Percentiles rank a stretch among this genome's conserved stretches.
These are phyloP conservation scores for Acromyrmex charruanus DNA, from an alignment of 1,140 invertebrate genomes.

Conservation along the genomic window DNA sequence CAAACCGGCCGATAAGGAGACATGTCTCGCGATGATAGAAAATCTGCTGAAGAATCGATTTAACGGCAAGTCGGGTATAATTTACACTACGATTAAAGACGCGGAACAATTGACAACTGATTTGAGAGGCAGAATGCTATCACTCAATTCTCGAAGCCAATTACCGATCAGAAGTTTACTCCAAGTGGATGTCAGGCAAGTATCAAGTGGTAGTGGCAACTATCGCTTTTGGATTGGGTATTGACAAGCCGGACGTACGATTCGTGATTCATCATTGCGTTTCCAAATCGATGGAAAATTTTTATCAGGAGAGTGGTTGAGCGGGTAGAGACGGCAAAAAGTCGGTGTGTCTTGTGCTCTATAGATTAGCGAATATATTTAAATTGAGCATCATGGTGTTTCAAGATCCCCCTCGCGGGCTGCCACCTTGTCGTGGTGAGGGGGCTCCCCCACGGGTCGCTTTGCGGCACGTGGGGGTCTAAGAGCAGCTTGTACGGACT, in stretches of 20 bases:
- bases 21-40: conserved; percentile 87
- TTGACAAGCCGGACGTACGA: conserved; percentile 95
- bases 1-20: conserved; percentile 88
- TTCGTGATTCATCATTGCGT: conserved; percentile 96
- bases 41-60: conserved; percentile 88
- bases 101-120: conserved; percentile 92
- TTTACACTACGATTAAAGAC: conserved; percentile 97
- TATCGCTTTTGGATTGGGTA: conserved; percentile 96
- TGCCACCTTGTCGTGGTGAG: no score
- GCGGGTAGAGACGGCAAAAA: conserved; percentile 93
- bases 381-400: conserved; percentile 90
- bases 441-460: no score
- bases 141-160: conserved; percentile 92
- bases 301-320: conserved; percentile 96
- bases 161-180: conserved; percentile 91
- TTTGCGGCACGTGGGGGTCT: no score
- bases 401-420: no score
- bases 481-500: no score
- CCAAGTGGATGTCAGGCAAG: conserved; percentile 91
- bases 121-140: conserved; percentile 90
- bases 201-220: conserved; percentile 95
- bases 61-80: conserved; percentile 92
- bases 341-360: conserved; percentile 93
- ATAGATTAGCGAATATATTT: conserved; percentile 93
- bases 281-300: conserved; percentile 96